A percentile compares a stretch with the other conserved stretches of the same genome.
These are phyloP conservation scores for Tachina lurida DNA, from an alignment of 2,888 invertebrate species.

Conservation along the genomic window DNA sequence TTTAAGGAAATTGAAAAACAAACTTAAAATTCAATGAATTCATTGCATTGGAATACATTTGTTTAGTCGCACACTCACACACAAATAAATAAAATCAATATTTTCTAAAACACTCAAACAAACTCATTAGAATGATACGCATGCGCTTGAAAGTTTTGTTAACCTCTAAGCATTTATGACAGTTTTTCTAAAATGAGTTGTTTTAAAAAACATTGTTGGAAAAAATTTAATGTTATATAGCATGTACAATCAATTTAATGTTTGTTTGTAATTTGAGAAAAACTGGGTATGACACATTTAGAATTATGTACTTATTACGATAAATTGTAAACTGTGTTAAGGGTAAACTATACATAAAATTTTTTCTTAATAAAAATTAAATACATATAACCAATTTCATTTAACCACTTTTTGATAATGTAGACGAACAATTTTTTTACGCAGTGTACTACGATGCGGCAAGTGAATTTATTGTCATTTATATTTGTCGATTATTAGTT, in stretches of 20 bases:
- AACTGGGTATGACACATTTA: neutral
- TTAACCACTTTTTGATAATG: no score
- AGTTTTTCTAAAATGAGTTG: constrained; percentile 16
- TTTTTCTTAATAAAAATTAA: no score
- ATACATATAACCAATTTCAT: no score
- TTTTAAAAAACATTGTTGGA: constrained; percentile 29
- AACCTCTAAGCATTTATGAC: constrained; percentile 25
- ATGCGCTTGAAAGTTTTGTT: neutral
- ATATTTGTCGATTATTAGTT: no score
- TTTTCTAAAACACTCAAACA: constrained; percentile 15
- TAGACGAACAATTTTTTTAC: no score
- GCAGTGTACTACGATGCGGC: no score
- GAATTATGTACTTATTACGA: neutral
- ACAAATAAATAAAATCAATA: constrained; percentile 10
- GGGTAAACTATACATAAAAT: no score
- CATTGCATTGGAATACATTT: constrained; percentile 17
- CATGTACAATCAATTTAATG: neutral
- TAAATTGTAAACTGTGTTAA: no score
- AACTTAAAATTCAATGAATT: constrained; percentile 36
- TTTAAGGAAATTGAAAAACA: neutral
- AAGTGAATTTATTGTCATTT: no score
- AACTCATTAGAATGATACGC: neutral
- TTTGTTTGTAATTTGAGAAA: neutral
- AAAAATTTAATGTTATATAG: neutral
- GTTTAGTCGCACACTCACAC: neutral